Evolutionary conservation across 2,888 invertebrate species (phyloP).

Genomic region (Diachrysia chrysitis): DNA sequence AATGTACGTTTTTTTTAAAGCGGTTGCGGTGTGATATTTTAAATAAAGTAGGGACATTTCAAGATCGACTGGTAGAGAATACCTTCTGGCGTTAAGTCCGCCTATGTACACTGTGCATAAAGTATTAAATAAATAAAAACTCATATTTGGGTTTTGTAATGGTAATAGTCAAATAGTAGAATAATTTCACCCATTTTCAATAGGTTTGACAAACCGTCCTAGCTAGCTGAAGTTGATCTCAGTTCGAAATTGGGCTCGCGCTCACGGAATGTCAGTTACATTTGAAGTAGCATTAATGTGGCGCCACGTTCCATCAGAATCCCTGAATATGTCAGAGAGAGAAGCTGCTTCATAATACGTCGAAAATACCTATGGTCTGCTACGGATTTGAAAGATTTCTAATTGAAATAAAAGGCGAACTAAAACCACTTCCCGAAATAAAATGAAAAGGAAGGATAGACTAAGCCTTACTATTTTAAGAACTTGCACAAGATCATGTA

Average conservation of each 20-base stretch:
- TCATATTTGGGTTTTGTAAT: neutral
- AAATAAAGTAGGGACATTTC: neutral
- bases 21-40: conserved; percentile 23
- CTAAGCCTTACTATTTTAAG: conserved; percentile 14
- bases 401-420: neutral
- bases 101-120: too few species aligned
- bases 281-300: conserved; percentile 5
- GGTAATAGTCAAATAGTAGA: neutral
- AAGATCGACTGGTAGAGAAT: too few species aligned
- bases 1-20: conserved; percentile 44
- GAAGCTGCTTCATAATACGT: neutral
- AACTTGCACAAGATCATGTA: conserved; percentile 61
- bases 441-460: neutral
- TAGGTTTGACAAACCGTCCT: neutral
- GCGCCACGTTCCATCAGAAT: neutral
- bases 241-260: neutral
- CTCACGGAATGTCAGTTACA: conserved; percentile 3
- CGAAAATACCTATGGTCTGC: neutral
- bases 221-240: neutral
- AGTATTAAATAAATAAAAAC: too few species aligned
- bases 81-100: too few species aligned
- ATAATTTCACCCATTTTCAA: conserved; percentile 1
- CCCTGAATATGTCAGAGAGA: neutral
- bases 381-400: neutral
- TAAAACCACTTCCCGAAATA: neutral